Percentiles rank a stretch among this genome's conserved stretches.
These are phyloP conservation scores for Protosalanx chinensis DNA, from an alignment of 2,797 vertebrate genomes.

Conservation along the genomic window DNA sequence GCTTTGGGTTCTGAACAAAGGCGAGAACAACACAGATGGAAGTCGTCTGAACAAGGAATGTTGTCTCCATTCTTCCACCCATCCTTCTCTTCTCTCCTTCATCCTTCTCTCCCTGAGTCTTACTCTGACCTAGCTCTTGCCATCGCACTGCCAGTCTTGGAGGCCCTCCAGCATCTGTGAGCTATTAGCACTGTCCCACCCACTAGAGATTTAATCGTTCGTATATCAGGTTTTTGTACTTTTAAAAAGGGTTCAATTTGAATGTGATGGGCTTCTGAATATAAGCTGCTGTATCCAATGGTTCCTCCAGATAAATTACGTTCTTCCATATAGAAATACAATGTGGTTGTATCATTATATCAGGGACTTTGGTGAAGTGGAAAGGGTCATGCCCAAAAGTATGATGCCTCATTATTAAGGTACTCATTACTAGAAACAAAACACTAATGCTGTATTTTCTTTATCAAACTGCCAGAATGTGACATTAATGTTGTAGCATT, in stretches of 20 bases:
- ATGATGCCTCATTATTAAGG: neutral
- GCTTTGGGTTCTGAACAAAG: neutral
- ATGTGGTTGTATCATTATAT: neutral
- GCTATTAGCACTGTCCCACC: neutral
- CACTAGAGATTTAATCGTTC: neutral
- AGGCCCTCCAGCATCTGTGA: neutral
- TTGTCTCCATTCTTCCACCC: neutral
- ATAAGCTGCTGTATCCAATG: too few species aligned
- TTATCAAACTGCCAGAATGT: constrained; percentile 2
- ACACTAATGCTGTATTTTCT: too few species aligned
- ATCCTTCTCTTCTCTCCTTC: neutral
- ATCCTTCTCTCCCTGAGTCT: neutral
- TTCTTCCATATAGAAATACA: neutral
- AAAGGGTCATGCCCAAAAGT: neutral
- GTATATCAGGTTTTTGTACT: neutral
- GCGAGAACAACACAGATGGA: neutral
- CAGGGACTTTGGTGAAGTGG: neutral
- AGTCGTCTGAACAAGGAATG: neutral
- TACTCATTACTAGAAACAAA: neutral
- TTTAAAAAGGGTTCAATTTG: neutral
- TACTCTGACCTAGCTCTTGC: constrained; percentile 19
- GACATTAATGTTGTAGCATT: neutral
- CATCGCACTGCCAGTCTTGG: constrained; percentile 49
- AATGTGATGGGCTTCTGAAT: neutral
- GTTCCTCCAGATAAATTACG: too few species aligned